Percentiles rank a stretch among this genome's conserved stretches.
These are phyloP conservation scores for Brachylomia viminalis DNA, from an alignment of 2,888 invertebrate species.

Conservation along the genomic window DNA sequence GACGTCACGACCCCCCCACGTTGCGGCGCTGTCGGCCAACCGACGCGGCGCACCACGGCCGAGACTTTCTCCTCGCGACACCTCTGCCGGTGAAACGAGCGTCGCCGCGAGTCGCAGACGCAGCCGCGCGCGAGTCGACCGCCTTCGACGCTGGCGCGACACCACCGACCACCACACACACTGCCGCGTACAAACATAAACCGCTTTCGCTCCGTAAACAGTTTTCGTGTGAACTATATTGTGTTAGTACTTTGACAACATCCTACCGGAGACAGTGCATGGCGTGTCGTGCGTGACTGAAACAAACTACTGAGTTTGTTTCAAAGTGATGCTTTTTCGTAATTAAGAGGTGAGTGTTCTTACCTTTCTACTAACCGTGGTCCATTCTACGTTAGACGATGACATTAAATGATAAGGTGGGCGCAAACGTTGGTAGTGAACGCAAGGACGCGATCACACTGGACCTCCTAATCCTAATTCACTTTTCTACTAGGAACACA, in stretches of 20 bases:
- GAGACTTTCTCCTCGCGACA: conserved; percentile 90
- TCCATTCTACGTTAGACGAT: conserved; percentile 80
- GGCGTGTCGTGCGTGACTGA: conserved; percentile 68
- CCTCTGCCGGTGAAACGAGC: conserved; percentile 84
- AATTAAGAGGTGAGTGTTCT: conserved; percentile 84
- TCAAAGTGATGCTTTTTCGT: conserved; percentile 79
- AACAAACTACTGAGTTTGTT: conserved; percentile 68
- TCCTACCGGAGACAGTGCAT: conserved; percentile 69
- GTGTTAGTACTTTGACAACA: conserved; percentile 75
- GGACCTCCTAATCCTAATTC: conserved; percentile 67
- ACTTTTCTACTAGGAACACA: conserved; percentile 61
- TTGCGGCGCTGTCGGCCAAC: conserved; percentile 76
- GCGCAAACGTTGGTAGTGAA: conserved; percentile 81
- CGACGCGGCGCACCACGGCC: conserved; percentile 87
- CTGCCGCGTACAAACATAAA: conserved; percentile 82
- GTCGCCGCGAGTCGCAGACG: conserved; percentile 82
- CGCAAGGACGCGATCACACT: conserved; percentile 83
- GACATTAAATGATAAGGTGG: conserved; percentile 86
- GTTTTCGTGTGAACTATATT: conserved; percentile 77
- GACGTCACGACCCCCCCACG: conserved; percentile 86
- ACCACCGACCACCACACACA: conserved; percentile 63
- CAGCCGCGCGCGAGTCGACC: conserved; percentile 86
- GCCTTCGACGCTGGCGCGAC: conserved; percentile 77
- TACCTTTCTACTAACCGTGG: conserved; percentile 81
- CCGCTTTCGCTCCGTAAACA: conserved; percentile 88